Percentiles rank a stretch among this genome's conserved stretches.
These are phyloP conservation scores for Onchidella celtica DNA, from an alignment of 2,888 invertebrate genomes.

Conservation along the genomic window DNA sequence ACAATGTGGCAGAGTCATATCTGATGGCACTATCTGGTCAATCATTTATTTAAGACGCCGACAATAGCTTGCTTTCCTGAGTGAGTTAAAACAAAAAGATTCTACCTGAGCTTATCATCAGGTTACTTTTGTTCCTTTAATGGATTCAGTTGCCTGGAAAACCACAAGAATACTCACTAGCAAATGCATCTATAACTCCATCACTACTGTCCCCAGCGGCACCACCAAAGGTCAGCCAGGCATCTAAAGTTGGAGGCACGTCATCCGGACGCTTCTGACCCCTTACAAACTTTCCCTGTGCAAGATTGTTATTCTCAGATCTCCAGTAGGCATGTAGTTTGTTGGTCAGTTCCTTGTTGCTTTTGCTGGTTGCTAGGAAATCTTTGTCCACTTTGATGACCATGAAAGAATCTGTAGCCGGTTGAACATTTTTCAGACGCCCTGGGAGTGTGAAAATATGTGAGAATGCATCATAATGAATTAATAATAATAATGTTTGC, in stretches of 20 bases:
- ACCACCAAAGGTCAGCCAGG: constrained; percentile 74
- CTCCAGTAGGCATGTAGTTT: constrained; percentile 69
- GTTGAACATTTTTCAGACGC: constrained; percentile 19
- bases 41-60: too few species aligned
- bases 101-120: too few species aligned
- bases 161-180: constrained; percentile 65
- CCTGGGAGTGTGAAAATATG: background rate
- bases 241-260: constrained; percentile 59
- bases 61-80: too few species aligned
- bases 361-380: constrained; percentile 58
- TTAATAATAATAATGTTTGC: too few species aligned
- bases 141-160: too few species aligned
- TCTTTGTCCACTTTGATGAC: constrained; percentile 53
- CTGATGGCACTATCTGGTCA: too few species aligned
- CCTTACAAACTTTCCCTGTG: constrained; percentile 67
- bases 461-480: background rate
- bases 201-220: constrained; percentile 60
- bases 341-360: constrained; percentile 60
- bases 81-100: too few species aligned
- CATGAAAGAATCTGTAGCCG: constrained; percentile 26
- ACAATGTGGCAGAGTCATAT: too few species aligned
- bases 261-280: constrained; percentile 67
- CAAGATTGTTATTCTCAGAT: constrained; percentile 66
- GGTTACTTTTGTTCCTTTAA: too few species aligned
- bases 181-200: constrained; percentile 74